Evolutionary conservation across 1,140 invertebrate genomes (phyloP).

Genomic region (Aphis gossypii): DNA sequence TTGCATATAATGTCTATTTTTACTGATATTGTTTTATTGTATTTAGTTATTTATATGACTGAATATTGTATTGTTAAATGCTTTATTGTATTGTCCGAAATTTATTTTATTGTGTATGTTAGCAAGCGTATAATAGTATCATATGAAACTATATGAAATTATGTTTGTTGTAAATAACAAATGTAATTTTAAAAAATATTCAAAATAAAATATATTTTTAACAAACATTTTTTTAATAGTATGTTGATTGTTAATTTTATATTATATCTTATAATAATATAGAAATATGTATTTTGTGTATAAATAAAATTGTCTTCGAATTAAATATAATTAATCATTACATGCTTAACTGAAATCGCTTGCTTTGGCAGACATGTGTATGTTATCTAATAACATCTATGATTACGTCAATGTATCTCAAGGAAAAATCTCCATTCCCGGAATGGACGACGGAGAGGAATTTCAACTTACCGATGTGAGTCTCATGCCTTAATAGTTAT

Average conservation of each 20-base stretch:
- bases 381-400: slow-evolving; percentile 72
- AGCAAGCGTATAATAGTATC: neutral
- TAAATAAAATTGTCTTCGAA: slow-evolving; percentile 7
- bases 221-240: neutral
- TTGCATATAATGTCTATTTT: neutral
- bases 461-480: slow-evolving; percentile 77
- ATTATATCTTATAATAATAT: neutral
- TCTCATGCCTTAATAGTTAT: slow-evolving; percentile 60
- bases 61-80: neutral
- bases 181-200: neutral
- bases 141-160: neutral
- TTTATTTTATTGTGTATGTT: slow-evolving; percentile 26
- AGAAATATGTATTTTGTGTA: slow-evolving; percentile 20
- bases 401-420: slow-evolving; percentile 79
- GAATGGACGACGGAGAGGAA: slow-evolving; percentile 80
- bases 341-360: slow-evolving; percentile 26
- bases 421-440: slow-evolving; percentile 78
- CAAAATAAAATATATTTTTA: neutral
- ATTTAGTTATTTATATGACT: neutral
- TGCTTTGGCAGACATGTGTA: slow-evolving; percentile 66
- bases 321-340: neutral
- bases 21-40: neutral
- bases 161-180: neutral
- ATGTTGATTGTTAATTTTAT: neutral
- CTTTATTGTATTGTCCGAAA: slow-evolving; percentile 13